Percentiles rank a stretch among this genome's conserved stretches.
Evolutionary conservation across 1,140 invertebrate genomes (phyloP).

Genomic region (Rhopalosiphum padi): DNA sequence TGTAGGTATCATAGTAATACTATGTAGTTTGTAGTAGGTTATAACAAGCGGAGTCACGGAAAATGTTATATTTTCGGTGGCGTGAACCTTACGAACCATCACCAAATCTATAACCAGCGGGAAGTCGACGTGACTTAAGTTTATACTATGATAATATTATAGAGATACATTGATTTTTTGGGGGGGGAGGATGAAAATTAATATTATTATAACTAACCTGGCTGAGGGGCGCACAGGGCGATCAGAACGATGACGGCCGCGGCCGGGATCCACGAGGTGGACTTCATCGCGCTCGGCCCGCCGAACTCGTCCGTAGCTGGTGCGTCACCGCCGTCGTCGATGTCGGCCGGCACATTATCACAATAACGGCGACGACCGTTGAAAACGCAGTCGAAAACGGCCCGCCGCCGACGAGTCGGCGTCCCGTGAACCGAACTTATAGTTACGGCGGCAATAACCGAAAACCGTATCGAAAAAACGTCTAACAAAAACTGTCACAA

Average conservation of each 20-base stretch:
- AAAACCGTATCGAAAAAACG: neutral
- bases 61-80: too few species aligned
- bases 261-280: neutral
- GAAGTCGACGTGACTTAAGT: neutral
- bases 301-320: neutral
- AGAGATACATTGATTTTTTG: neutral
- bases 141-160: too few species aligned
- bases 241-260: constrained; percentile 15
- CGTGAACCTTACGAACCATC: too few species aligned
- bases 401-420: neutral
- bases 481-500: neutral
- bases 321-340: neutral
- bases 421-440: neutral
- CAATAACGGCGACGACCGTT: neutral
- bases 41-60: too few species aligned
- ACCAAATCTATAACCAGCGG: too few species aligned
- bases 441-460: neutral
- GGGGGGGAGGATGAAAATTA: neutral
- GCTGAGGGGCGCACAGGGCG: neutral
- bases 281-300: constrained; percentile 2
- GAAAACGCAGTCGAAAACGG: neutral
- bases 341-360: neutral
- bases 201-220: neutral
- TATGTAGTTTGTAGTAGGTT: too few species aligned
- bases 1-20: too few species aligned